These are phyloP conservation scores for Erpetoichthys calabaricus DNA, from an alignment of 2,797 vertebrate genomes.

Conservation along the genomic window DNA sequence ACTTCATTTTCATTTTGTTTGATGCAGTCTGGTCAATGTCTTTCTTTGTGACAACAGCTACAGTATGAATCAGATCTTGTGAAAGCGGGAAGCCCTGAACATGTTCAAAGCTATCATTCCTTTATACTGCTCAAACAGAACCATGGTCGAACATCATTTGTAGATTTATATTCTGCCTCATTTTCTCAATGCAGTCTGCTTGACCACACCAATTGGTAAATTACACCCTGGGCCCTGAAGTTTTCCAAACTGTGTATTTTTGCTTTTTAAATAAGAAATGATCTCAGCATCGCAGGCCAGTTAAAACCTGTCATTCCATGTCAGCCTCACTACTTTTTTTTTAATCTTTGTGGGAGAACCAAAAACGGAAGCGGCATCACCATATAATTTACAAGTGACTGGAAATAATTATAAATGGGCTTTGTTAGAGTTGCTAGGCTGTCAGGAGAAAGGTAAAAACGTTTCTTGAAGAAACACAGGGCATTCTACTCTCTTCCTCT, in stretches of 20 bases:
- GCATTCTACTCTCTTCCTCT: too few species aligned
- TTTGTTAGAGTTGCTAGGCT: conserved; percentile 31
- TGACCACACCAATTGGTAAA: conserved; percentile 8
- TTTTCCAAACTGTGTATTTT: conserved; percentile 11
- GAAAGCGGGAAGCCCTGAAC: too few species aligned
- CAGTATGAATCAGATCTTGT: too few species aligned
- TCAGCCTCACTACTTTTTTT: not conserved
- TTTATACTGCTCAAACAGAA: too few species aligned
- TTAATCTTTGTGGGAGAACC: not conserved
- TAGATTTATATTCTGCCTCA: too few species aligned
- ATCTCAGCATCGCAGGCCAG: conserved; percentile 9
- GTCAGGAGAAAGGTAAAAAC: conserved; percentile 16
- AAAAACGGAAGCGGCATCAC: conserved; percentile 12
- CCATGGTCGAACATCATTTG: too few species aligned
- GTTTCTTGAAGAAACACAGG: conserved; percentile 7
- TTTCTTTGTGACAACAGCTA: too few species aligned
- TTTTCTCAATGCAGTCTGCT: not conserved
- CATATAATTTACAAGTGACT: conserved; percentile 13
- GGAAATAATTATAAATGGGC: conserved; percentile 17
- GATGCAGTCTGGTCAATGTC: too few species aligned
- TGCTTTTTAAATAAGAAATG: conserved; percentile 5
- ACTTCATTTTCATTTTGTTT: too few species aligned
- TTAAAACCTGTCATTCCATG: not conserved
- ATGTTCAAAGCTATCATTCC: too few species aligned
- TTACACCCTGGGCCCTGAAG: conserved; percentile 9